phyloP scores from a whole-genome alignment of 2,888 invertebrate genomes.

The Notocelia uddmanniana region DNA sequence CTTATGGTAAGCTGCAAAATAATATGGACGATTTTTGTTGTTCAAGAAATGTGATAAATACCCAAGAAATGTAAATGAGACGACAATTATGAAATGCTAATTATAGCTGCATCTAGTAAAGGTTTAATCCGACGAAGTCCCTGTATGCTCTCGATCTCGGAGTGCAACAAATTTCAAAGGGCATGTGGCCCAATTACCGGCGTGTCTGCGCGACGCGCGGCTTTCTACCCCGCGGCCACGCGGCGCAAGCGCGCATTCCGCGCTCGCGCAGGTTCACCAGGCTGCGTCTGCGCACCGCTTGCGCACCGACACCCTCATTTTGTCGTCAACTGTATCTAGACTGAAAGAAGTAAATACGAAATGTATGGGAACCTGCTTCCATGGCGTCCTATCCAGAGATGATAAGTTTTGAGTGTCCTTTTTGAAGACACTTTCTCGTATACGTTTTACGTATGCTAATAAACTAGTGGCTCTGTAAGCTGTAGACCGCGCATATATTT shows the following conservation, averaged over 20 bases:
- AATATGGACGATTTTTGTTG: too few species aligned
- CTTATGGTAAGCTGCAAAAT: neutral
- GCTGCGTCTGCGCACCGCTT: constrained; percentile 33
- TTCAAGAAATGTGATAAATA: too few species aligned
- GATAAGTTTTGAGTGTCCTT: neutral
- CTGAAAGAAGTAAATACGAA: too few species aligned
- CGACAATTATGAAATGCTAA: too few species aligned
- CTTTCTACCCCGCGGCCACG: constrained; percentile 56
- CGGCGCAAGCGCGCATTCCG: constrained; percentile 59
- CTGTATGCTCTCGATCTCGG: constrained; percentile 12
- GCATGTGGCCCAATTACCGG: constrained; percentile 57
- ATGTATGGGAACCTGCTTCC: neutral
- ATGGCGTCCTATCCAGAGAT: neutral
- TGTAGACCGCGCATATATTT: too few species aligned
- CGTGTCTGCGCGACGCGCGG: constrained; percentile 49
- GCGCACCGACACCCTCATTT: neutral
- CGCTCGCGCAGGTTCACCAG: constrained; percentile 53
- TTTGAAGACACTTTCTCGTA: neutral
- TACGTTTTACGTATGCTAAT: neutral
- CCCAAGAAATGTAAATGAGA: too few species aligned
- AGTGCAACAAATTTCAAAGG: constrained; percentile 57
- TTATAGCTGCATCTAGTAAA: constrained; percentile 11
- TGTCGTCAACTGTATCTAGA: neutral
- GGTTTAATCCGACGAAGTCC: constrained; percentile 23
- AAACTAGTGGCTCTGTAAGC: too few species aligned